These are phyloP conservation scores for Yponomeuta malinellus DNA, from an alignment of 2,888 invertebrate species.

Conservation along the genomic window DNA sequence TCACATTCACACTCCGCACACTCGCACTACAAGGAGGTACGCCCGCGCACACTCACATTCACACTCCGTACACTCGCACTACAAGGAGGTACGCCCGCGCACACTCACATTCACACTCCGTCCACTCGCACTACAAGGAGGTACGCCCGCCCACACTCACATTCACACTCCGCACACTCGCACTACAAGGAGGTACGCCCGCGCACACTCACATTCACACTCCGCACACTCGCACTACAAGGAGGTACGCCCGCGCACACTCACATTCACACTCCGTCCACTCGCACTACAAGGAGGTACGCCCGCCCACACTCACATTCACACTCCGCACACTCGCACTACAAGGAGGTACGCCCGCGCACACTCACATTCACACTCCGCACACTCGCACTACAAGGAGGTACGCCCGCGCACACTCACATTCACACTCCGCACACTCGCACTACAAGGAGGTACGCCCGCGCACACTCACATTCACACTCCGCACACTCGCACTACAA, in stretches of 20 bases:
- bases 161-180: slow-evolving; percentile 65
- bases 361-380: too few relatives aligned
- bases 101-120: too few relatives aligned
- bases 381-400: slow-evolving; percentile 80
- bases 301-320: neutral
- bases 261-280: too few relatives aligned
- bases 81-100: slow-evolving; percentile 76
- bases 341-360: slow-evolving; percentile 76
- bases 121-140: neutral
- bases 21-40: neutral
- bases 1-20: neutral
- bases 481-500: slow-evolving; percentile 64
- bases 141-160: neutral
- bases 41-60: neutral
- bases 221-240: neutral
- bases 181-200: slow-evolving; percentile 80
- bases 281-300: slow-evolving; percentile 78
- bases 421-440: too few relatives aligned
- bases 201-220: too few relatives aligned
- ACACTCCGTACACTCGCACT: slow-evolving; percentile 75
- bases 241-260: neutral
- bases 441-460: slow-evolving; percentile 76
- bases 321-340: too few relatives aligned
- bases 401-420: slow-evolving; percentile 24
- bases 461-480: too few relatives aligned